phyloP scores from a whole-genome alignment of 2,888 invertebrate genomes.

The Ashinkailepas kermadecensis region DNA sequence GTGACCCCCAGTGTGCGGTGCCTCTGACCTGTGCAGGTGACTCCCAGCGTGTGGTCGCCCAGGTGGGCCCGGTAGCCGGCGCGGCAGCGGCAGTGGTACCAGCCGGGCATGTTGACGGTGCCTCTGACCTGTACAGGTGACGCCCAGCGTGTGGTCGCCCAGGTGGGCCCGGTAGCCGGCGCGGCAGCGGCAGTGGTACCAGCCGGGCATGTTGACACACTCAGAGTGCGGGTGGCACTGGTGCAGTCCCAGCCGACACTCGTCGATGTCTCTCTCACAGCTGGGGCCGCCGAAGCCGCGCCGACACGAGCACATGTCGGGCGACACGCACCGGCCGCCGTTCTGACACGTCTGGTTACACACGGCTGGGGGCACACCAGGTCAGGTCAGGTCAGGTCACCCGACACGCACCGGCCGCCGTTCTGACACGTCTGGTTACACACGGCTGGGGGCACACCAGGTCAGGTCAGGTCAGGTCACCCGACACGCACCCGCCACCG shows the following conservation, averaged over 20 bases:
- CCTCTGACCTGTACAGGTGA: constrained; percentile 41
- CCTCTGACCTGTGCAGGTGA: too few relatives aligned
- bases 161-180: constrained; percentile 56
- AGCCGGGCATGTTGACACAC: constrained; percentile 76
- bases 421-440: constrained; percentile 73
- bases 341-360: constrained; percentile 73
- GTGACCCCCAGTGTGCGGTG: constrained; percentile 39
- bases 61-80: constrained; percentile 64
- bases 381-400: neutral
- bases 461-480: neutral
- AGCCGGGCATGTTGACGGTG: constrained; percentile 56
- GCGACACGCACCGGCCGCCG: constrained; percentile 69
- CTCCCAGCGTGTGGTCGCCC: too few relatives aligned
- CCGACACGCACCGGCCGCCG: constrained; percentile 60
- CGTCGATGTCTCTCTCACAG: constrained; percentile 81
- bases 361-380: constrained; percentile 52
- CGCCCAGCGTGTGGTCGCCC: constrained; percentile 38
- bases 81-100: constrained; percentile 80
- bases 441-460: constrained; percentile 52
- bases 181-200: constrained; percentile 80
- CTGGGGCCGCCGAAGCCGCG: constrained; percentile 70
- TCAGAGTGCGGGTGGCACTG: constrained; percentile 64
- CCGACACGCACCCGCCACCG: too few relatives aligned
- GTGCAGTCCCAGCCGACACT: constrained; percentile 62
- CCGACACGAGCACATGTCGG: constrained; percentile 69